Evolutionary conservation across 2,888 invertebrate genomes (phyloP).

Genomic region (Lissocephala sabroskyi): DNA sequence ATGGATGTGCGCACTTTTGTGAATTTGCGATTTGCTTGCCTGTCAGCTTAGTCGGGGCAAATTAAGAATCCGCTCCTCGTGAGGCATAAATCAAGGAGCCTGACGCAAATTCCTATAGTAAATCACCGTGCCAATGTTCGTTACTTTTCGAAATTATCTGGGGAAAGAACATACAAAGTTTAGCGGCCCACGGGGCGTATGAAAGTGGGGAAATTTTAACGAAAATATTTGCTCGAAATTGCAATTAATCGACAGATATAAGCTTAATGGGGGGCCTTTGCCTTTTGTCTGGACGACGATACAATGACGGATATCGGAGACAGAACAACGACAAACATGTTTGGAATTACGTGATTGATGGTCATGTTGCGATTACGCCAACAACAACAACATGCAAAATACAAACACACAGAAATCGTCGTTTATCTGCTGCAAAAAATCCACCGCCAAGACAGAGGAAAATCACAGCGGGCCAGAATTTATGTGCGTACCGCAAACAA

Average conservation of each 20-base stretch:
- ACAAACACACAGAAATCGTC: conserved; percentile 1
- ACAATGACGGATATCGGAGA: conserved; percentile 36
- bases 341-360: conserved; percentile 63
- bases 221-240: not conserved
- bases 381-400: conserved; percentile 13
- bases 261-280: conserved; percentile 22
- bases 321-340: conserved; percentile 49
- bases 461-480: conserved; percentile 47
- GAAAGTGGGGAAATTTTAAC: too few species aligned
- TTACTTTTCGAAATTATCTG: too few species aligned
- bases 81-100: conserved; percentile 54
- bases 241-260: conserved; percentile 6
- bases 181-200: too few species aligned
- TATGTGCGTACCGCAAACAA: conserved; percentile 54
- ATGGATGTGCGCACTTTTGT: conserved; percentile 26
- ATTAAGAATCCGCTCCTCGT: conserved; percentile 61
- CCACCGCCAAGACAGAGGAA: conserved; percentile 34
- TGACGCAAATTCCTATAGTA: conserved; percentile 57
- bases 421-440: not conserved
- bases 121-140: conserved; percentile 34
- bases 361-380: conserved; percentile 42
- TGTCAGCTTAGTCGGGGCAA: conserved; percentile 17
- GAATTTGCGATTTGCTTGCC: conserved; percentile 25
- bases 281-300: conserved; percentile 40
- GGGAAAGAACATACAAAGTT: too few species aligned